A percentile compares a stretch with the other conserved stretches of the same genome.
These are phyloP conservation scores for Mus minutoides DNA, from an alignment of 2,797 vertebrate genomes.

Conservation along the genomic window DNA sequence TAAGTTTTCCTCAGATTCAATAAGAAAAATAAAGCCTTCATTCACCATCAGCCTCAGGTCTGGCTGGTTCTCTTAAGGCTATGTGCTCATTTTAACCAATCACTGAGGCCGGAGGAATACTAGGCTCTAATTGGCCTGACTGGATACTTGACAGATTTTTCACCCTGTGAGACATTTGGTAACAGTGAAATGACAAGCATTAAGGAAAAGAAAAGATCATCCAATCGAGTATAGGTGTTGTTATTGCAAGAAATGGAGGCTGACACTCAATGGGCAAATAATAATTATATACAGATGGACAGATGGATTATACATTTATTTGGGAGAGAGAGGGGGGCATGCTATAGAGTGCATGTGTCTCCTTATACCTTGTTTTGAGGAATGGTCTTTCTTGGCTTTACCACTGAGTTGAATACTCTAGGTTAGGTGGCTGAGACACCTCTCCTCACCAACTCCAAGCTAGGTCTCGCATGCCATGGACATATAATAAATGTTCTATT, in stretches of 20 bases:
- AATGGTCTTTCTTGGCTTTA: neutral
- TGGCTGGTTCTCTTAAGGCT: neutral
- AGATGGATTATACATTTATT: neutral
- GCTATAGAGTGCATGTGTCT: too few species aligned
- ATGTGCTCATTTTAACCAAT: neutral
- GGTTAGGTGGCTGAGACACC: neutral
- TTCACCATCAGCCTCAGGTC: neutral
- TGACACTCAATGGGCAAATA: neutral
- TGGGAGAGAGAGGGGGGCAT: neutral
- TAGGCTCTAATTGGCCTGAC: neutral
- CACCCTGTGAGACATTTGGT: neutral
- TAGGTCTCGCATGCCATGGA: neutral
- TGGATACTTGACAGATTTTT: neutral
- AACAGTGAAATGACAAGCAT: neutral
- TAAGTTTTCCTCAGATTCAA: neutral
- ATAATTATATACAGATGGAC: neutral
- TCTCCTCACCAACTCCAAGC: neutral
- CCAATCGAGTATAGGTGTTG: neutral
- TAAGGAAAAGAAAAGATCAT: neutral
- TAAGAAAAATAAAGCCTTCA: neutral
- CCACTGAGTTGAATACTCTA: neutral
- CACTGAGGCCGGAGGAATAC: neutral
- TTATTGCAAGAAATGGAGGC: neutral
- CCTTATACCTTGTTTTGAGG: neutral
- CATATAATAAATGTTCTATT: neutral